These are phyloP conservation scores for Anagyrus pseudococci DNA, from an alignment of 2,888 invertebrate genomes.

Conservation along the genomic window DNA sequence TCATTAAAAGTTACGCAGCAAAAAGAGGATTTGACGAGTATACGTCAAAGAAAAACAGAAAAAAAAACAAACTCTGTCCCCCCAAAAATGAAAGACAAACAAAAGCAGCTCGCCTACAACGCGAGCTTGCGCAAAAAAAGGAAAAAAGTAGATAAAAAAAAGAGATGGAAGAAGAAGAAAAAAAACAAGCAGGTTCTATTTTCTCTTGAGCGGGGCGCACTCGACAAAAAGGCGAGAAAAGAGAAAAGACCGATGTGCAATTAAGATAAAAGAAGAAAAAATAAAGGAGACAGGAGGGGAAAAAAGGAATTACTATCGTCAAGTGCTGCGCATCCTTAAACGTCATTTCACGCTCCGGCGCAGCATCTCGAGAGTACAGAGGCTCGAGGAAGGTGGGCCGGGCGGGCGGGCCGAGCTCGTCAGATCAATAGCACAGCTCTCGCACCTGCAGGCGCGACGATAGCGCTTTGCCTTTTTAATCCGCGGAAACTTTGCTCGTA, in stretches of 20 bases:
- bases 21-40: too few relatives aligned
- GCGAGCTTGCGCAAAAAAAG: too few relatives aligned
- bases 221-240: too few relatives aligned
- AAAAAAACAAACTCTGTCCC: too few relatives aligned
- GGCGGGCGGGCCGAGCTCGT: too few relatives aligned
- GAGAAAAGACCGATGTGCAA: too few relatives aligned
- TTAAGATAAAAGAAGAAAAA: not conserved
- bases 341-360: conserved; percentile 5
- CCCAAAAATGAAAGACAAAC: not conserved
- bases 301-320: not conserved
- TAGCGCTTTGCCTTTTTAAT: not conserved
- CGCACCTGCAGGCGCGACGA: not conserved
- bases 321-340: conserved; percentile 5
- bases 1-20: too few relatives aligned
- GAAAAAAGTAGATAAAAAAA: too few relatives aligned
- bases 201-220: not conserved
- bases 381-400: not conserved
- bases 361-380: not conserved
- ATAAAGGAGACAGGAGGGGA: not conserved
- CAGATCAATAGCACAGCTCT: not conserved
- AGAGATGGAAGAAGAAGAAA: too few relatives aligned
- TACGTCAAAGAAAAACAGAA: too few relatives aligned
- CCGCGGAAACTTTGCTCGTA: not conserved
- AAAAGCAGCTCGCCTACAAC: too few relatives aligned
- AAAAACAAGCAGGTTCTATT: not conserved